phyloP scores from a whole-genome alignment of 1,140 invertebrate species.

The Telenomus remus region DNA sequence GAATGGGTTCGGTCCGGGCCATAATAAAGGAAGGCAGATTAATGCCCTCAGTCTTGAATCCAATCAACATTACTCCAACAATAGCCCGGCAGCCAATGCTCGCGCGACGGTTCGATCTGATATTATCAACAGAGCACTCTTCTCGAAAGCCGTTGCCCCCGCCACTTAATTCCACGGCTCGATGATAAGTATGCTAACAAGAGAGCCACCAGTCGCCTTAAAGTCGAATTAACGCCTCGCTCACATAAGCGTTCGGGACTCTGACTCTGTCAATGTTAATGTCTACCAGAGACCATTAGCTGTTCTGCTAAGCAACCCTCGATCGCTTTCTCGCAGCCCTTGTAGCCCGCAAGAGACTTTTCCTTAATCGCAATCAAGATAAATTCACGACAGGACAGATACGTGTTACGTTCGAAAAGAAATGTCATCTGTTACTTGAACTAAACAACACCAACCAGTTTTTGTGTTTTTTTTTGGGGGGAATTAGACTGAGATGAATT shows the following conservation, averaged over 20 bases:
- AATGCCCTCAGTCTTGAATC: slow-evolving; percentile 74
- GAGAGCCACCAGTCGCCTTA: slow-evolving; percentile 64
- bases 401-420: slow-evolving; percentile 35
- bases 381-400: slow-evolving; percentile 56
- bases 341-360: slow-evolving; percentile 51
- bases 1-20: slow-evolving; percentile 39
- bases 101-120: slow-evolving; percentile 65
- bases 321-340: slow-evolving; percentile 52
- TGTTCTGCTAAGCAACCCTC: slow-evolving; percentile 62
- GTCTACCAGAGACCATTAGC: slow-evolving; percentile 68
- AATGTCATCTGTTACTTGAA: slow-evolving; percentile 17
- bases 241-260: slow-evolving; percentile 66
- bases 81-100: slow-evolving; percentile 74
- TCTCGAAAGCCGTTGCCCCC: slow-evolving; percentile 47
- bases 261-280: slow-evolving; percentile 68
- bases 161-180: slow-evolving; percentile 69
- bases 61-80: slow-evolving; percentile 75
- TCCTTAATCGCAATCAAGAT: slow-evolving; percentile 64
- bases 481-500: too few species aligned
- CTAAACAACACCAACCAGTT: slow-evolving; percentile 14
- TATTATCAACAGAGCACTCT: slow-evolving; percentile 72
- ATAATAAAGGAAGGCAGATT: slow-evolving; percentile 75
- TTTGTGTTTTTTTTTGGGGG: too few species aligned
- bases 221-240: slow-evolving; percentile 70
- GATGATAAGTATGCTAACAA: slow-evolving; percentile 75